Conservation (phyloP, 2,888 invertebrate genomes). For the Cancer borealis region DNA sequence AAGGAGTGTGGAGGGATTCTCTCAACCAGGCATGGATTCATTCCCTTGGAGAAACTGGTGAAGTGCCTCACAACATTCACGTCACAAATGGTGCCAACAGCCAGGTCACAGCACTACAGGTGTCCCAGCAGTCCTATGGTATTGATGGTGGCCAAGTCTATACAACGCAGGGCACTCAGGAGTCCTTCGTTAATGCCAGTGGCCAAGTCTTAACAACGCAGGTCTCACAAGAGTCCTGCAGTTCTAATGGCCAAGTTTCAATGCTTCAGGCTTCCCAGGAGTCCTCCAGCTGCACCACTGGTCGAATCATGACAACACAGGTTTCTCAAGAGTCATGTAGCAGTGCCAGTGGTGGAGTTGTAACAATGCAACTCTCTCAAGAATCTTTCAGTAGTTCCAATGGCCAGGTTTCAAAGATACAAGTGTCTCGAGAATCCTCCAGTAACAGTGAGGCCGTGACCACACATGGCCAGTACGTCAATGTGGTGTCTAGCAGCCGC, state of each 20-base stretch:
- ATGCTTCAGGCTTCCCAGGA: neutral
- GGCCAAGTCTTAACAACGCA: neutral
- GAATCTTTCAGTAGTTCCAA: neutral
- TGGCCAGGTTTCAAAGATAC: neutral
- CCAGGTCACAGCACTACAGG: neutral
- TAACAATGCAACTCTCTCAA: neutral
- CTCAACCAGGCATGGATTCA: conserved; percentile 53
- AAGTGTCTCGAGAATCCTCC: neutral
- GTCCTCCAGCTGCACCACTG: neutral
- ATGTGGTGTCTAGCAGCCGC: neutral
- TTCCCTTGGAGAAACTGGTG: conserved; percentile 54
- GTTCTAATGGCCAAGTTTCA: neutral
- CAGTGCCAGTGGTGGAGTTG: neutral
- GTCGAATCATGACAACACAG: neutral
- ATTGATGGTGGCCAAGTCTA: neutral
- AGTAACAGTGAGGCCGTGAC: neutral
- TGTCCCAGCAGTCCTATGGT: neutral
- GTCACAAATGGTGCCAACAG: neutral
- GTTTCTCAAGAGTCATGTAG: neutral
- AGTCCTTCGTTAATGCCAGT: neutral
- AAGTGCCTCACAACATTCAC: neutral
- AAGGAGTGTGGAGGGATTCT: conserved; percentile 32
- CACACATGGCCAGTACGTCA: neutral
- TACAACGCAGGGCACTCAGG: neutral
- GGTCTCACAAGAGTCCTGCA: neutral